Evolutionary conservation across 2,888 invertebrate species (phyloP).

Genomic region (Temnothorax unifasciatus): DNA sequence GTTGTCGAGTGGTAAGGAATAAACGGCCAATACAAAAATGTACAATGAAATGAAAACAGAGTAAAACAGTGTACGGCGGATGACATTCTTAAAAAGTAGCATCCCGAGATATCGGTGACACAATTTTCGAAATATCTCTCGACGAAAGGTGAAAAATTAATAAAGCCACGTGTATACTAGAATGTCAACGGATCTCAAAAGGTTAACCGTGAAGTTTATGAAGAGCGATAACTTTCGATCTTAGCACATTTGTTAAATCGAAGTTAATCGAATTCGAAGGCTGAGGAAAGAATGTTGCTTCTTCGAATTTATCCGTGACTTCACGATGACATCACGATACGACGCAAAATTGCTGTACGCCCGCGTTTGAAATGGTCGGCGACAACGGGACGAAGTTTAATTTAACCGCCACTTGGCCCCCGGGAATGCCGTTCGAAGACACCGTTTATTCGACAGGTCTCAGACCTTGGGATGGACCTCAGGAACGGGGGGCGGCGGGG

Average conservation of each 20-base stretch:
- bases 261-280: constrained; percentile 12
- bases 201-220: not conserved
- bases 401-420: constrained; percentile 74
- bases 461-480: constrained; percentile 34
- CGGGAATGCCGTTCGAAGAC: constrained; percentile 71
- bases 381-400: constrained; percentile 70
- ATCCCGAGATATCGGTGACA: not conserved
- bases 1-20: not conserved
- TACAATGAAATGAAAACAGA: not conserved
- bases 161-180: no score
- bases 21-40: not conserved
- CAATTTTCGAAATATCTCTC: constrained; percentile 6
- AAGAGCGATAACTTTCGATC: not conserved
- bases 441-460: constrained; percentile 62
- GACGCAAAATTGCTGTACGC: constrained; percentile 52
- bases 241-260: not conserved
- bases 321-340: constrained; percentile 13
- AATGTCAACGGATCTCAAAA: not conserved
- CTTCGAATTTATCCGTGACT: not conserved
- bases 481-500: constrained; percentile 17
- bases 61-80: not conserved
- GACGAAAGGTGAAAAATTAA: not conserved
- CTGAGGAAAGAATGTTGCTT: not conserved
- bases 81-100: not conserved
- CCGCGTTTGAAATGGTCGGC: constrained; percentile 37